phyloP scores from a whole-genome alignment of 2,888 invertebrate species.

The Dryobota labecula region DNA sequence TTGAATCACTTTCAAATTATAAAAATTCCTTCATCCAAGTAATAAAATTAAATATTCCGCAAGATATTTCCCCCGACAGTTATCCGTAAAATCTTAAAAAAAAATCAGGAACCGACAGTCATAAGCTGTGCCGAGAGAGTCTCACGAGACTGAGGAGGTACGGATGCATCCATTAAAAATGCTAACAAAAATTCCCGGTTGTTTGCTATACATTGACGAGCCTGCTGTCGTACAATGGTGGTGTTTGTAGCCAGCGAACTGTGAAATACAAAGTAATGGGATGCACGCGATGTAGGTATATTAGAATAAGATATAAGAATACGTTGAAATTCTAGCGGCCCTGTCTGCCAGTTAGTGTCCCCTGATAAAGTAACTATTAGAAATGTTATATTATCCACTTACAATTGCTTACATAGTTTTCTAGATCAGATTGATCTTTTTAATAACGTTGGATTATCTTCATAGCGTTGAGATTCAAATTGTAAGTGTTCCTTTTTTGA shows the following conservation, averaged over 20 bases:
- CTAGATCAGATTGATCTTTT: neutral
- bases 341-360: neutral
- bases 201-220: slow-evolving; percentile 30
- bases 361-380: neutral
- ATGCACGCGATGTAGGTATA: neutral
- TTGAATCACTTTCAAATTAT: neutral
- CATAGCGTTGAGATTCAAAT: neutral
- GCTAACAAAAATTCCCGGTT: slow-evolving; percentile 3
- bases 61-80: neutral
- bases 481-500: neutral
- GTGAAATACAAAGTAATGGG: slow-evolving; percentile 29
- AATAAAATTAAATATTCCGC: slow-evolving; percentile 2
- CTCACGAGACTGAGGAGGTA: neutral
- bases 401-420: neutral
- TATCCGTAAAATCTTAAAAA: neutral
- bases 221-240: slow-evolving; percentile 1
- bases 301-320: neutral
- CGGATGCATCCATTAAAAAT: slow-evolving; percentile 3
- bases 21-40: neutral
- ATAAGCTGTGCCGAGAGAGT: neutral
- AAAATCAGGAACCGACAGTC: slow-evolving; percentile 6
- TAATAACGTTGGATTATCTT: neutral
- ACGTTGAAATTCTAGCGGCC: neutral
- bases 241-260: slow-evolving; percentile 23
- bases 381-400: neutral